Evolutionary conservation across 2,113 vertebrate genomes (phyloP), one percentile per base, ranked within the genome.

Genomic region (Antigone vipio): DNA sequence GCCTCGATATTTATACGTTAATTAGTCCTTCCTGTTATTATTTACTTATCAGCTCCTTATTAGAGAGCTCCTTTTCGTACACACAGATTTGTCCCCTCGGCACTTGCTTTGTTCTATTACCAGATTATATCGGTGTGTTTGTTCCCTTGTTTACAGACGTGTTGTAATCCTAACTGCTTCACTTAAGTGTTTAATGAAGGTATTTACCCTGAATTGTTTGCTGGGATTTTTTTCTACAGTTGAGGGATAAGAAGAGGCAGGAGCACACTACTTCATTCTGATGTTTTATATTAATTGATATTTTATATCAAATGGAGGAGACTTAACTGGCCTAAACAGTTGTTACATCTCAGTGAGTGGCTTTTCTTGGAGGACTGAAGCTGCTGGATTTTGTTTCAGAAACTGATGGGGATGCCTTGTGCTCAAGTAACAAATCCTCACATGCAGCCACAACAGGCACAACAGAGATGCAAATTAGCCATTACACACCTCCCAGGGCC

Each of bases 161-260:
- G 82, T 5, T 92, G 82, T 78, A 96, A 95, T 95, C 93, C 93
- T 62, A 12, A 8, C 87, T 69, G 81, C 85, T 96, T 95, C 68
- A 59, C 88, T n/a, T 79, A 90, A 20, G 56, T 42, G 82, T 81
- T 96, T 95, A 95, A 96, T 81, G 90, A 96, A 93, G 77, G 84
- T 83, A 82, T 97, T 97, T 97, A 87, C 89, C 95, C 85, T 35
- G 66, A 94, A 91, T 29, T 63, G 83, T 93, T 95, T 42, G 45
- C 80, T 67, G 71, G 89, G 85, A 91, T 95, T 97, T 96, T 72
- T 82, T 93, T 55, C 69, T 64, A 15, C 40, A n/a, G 91, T 20
- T 72, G 62, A 85, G 83, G 89, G 74, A 89, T 71, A 73, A 92
- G 88, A 64, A 82, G 56, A 81, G 59, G 27, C 78, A 66, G 60